Evolutionary conservation across 2,888 invertebrate species (phyloP), one percentile per base, ranked within the genome.

Genomic region (Apantesis nais): DNA sequence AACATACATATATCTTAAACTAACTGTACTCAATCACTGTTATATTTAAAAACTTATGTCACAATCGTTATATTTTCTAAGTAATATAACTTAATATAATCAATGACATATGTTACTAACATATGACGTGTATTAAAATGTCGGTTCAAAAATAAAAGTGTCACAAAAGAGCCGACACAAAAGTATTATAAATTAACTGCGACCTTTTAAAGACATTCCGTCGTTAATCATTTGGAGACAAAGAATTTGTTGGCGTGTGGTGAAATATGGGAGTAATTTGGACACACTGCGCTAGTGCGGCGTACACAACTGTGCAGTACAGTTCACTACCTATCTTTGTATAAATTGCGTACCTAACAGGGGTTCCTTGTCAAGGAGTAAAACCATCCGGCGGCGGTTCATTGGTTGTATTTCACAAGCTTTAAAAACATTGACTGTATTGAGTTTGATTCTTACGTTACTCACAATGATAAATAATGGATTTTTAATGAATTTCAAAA

Each of bases 181-280:
- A 82, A 78, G 74, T 80, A 74, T 78, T 74, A 80, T 80, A 80
- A 77, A 80, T 82, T 76, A 80, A 76, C 81, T 58, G 71, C 62
- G 52, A 68, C 66, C 71, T 70, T 82, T 67, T 72, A 80, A 80
- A 80, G 76, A 80, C 80, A 76, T 70, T 67, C 62, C 73, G 44
- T 82, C 82, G 72, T 82, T 74, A 80, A 82, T 82, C 83, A 82
- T 74, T 76, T 63, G 60, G 44, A 68, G 71, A 76, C 78, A 78
- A 78, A 74, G 73, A 82, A 74, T 48, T 62, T 68, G 68, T 68
- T 19, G 52, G 65, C 60, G 58, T 37, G 68, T 60, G 63, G 29
- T 29, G 22, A 37, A 34, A 37, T 62, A n/a, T 29, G 31, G 31
- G 19, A 31, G 29, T 37, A 37, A 62, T 34, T 62, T 34, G 22